Percentiles rank a stretch among this genome's conserved stretches.
Evolutionary conservation across 2,888 invertebrate genomes (phyloP).

Genomic region (Galerucella pusilla): DNA sequence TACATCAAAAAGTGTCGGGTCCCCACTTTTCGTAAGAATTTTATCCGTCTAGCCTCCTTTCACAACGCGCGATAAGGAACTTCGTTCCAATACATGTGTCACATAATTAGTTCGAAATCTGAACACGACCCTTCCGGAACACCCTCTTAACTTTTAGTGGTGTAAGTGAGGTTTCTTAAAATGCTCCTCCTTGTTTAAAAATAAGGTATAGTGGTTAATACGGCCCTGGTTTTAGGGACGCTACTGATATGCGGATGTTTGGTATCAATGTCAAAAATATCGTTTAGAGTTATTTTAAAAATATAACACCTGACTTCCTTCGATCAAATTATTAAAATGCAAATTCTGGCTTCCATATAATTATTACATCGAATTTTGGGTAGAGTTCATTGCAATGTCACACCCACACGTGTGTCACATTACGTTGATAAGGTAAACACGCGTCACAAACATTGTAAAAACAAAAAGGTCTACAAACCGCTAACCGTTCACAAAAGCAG

Average conservation of each 20-base stretch:
- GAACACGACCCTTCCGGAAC: too few species aligned
- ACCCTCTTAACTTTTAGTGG: too few species aligned
- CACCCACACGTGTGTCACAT: conserved; percentile 43
- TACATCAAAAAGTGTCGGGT: too few species aligned
- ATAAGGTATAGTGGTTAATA: too few species aligned
- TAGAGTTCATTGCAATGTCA: conserved; percentile 49
- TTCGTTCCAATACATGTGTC: too few species aligned
- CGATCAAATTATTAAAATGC: not conserved
- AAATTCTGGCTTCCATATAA: not conserved
- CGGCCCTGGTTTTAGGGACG: not conserved
- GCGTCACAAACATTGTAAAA: conserved; percentile 8
- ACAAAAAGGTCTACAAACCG: conserved; percentile 32
- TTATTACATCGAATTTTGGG: conserved; percentile 37
- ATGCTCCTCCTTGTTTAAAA: too few species aligned
- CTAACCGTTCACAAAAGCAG: not conserved
- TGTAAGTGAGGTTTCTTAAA: too few species aligned
- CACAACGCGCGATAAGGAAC: too few species aligned
- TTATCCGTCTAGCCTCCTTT: too few species aligned
- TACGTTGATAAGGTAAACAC: conserved; percentile 41
- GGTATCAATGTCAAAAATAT: not conserved
- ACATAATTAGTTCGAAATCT: too few species aligned
- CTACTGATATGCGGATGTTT: not conserved
- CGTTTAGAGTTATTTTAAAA: not conserved
- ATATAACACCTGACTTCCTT: not conserved
- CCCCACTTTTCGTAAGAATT: too few species aligned